A percentile compares a stretch with the other conserved stretches of the same genome.
phyloP scores from a whole-genome alignment of 2,888 invertebrate species.

The Odiellus spinosus region DNA sequence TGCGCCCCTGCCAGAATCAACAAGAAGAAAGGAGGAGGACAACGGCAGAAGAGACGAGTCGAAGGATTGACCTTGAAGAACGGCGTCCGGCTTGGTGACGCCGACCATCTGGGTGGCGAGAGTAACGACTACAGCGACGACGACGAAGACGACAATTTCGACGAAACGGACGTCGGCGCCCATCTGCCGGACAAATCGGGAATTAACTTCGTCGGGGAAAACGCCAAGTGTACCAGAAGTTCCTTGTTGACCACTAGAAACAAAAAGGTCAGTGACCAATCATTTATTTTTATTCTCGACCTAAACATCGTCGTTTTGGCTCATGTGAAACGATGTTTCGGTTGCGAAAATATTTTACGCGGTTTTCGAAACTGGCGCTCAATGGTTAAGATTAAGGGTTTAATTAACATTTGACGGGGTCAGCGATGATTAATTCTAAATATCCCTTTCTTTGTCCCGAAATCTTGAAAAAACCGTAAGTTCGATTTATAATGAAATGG shows the following conservation, averaged over 20 bases:
- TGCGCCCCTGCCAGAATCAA: conserved; percentile 12
- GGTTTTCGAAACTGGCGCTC: too few relatives aligned
- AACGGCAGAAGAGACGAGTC: conserved; percentile 5
- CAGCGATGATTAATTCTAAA: too few relatives aligned
- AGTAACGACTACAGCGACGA: neutral
- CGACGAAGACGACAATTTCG: conserved; percentile 16
- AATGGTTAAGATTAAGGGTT: too few relatives aligned
- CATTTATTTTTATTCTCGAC: too few relatives aligned
- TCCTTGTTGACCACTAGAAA: conserved; percentile 16
- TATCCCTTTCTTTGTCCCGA: too few relatives aligned
- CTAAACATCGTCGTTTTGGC: too few relatives aligned
- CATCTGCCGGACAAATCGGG: conserved; percentile 15
- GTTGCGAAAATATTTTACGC: too few relatives aligned
- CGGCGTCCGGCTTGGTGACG: conserved; percentile 1
- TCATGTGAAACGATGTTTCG: too few relatives aligned
- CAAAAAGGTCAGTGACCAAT: conserved; percentile 16
- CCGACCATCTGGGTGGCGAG: conserved; percentile 4
- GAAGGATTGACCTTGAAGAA: conserved; percentile 3
- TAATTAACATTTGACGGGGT: too few relatives aligned
- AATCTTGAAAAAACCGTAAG: too few relatives aligned
- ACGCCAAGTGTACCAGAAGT: conserved; percentile 15
- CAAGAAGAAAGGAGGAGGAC: neutral
- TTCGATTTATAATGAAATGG: too few relatives aligned
- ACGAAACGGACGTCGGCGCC: conserved; percentile 18
- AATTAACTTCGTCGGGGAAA: conserved; percentile 18